These are phyloP conservation scores for Brachylomia viminalis DNA, from an alignment of 2,888 invertebrate genomes.

Conservation along the genomic window DNA sequence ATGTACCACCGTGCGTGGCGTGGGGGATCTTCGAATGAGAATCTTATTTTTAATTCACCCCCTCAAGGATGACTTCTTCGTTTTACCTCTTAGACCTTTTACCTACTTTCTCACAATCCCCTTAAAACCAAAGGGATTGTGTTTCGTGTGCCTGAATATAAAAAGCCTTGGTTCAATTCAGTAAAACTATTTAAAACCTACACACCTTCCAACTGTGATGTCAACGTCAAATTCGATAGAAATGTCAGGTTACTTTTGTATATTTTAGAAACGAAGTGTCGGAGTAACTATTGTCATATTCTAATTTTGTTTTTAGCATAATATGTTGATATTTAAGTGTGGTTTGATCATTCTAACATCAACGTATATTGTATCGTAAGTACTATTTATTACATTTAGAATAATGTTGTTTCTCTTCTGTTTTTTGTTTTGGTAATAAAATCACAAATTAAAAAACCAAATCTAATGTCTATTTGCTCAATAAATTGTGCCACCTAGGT, in stretches of 20 bases:
- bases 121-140: background rate
- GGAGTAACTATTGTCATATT: constrained; percentile 45
- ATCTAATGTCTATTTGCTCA: constrained; percentile 32
- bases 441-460: constrained; percentile 29
- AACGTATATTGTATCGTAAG: constrained; percentile 86
- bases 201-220: background rate
- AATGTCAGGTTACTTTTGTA: constrained; percentile 42
- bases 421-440: constrained; percentile 36
- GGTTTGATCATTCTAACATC: constrained; percentile 82
- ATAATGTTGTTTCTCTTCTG: constrained; percentile 15
- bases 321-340: constrained; percentile 87
- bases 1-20: too few relatives aligned
- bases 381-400: constrained; percentile 54
- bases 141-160: background rate
- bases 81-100: background rate
- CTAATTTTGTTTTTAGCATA: constrained; percentile 68
- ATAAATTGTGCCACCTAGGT: constrained; percentile 41
- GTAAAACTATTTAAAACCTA: constrained; percentile 5
- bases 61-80: too few relatives aligned
- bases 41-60: too few relatives aligned
- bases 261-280: constrained; percentile 43
- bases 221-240: constrained; percentile 54
- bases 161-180: constrained; percentile 17
- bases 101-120: background rate
- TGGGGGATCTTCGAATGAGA: too few relatives aligned